Conservation (phyloP, 2,113 vertebrate species). For the Xiphias gladius region DNA sequence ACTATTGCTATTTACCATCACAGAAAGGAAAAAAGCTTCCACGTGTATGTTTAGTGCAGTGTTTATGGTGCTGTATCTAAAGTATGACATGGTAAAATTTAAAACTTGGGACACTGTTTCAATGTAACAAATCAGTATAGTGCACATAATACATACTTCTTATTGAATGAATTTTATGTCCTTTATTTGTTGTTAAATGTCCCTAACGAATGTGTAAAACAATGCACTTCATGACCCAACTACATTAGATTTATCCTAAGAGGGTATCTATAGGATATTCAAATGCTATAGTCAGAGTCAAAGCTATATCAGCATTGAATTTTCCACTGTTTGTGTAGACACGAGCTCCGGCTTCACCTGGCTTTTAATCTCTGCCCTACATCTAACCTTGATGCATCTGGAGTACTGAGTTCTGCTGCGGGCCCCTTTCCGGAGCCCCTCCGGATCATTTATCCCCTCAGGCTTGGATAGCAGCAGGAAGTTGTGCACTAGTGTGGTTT, state of each 20-base stretch:
- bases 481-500: slow-evolving; percentile 79
- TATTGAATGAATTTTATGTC: not conserved
- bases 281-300: slow-evolving; percentile 25
- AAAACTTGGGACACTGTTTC: not conserved
- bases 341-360: not conserved
- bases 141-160: not conserved
- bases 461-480: slow-evolving; percentile 74
- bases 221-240: not conserved
- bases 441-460: slow-evolving; percentile 33
- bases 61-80: not conserved
- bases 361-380: slow-evolving; percentile 74
- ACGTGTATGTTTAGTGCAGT: not conserved
- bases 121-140: not conserved
- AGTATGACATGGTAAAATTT: not conserved
- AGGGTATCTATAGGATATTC: slow-evolving; percentile 33
- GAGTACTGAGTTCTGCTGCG: slow-evolving; percentile 29
- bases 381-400: slow-evolving; percentile 68
- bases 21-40: not conserved
- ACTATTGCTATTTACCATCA: not conserved
- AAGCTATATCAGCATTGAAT: slow-evolving; percentile 17
- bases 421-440: slow-evolving; percentile 61
- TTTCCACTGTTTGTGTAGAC: slow-evolving; percentile 64
- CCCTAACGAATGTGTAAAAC: not conserved
- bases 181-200: not conserved
- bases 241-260: slow-evolving; percentile 24